Conservation (phyloP, 2,888 invertebrate genomes). For the Ctenicera cuprea region DNA sequence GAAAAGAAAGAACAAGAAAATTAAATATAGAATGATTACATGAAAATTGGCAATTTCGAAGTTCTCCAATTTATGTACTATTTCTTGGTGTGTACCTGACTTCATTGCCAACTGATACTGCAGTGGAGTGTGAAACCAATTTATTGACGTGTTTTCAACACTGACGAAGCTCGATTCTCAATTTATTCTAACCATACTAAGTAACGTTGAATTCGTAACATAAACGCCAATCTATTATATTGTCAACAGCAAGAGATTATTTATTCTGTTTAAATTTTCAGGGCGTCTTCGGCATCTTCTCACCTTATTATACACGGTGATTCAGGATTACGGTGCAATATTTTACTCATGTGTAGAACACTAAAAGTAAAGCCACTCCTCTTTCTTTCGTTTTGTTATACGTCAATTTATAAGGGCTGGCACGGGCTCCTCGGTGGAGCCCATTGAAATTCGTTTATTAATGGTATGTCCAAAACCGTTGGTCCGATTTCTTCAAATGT, state of each 20-base stretch:
- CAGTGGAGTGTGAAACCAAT: constrained; percentile 58
- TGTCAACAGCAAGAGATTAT: not conserved
- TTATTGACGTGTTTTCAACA: constrained; percentile 60
- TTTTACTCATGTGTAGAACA: too few species aligned
- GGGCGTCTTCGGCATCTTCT: not conserved
- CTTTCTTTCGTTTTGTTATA: too few species aligned
- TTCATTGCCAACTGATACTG: constrained; percentile 55
- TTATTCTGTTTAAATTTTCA: not conserved
- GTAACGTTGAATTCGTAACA: not conserved
- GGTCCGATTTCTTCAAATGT: too few species aligned
- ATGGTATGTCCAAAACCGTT: too few species aligned
- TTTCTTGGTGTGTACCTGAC: constrained; percentile 43
- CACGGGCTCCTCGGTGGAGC: too few species aligned
- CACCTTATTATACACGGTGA: constrained; percentile 17
- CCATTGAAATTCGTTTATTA: too few species aligned
- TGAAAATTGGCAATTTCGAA: constrained; percentile 49
- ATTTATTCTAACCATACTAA: not conserved
- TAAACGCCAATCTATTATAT: constrained; percentile 2
- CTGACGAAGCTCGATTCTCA: constrained; percentile 50
- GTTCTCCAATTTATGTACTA: constrained; percentile 38
- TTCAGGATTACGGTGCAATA: too few species aligned
- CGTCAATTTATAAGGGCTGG: too few species aligned
- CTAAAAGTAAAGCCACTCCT: too few species aligned
- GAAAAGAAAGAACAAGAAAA: constrained; percentile 38
- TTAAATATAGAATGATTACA: constrained; percentile 49